phyloP scores from a whole-genome alignment of 2,797 vertebrate genomes.

The Oreochromis mossambicus region DNA sequence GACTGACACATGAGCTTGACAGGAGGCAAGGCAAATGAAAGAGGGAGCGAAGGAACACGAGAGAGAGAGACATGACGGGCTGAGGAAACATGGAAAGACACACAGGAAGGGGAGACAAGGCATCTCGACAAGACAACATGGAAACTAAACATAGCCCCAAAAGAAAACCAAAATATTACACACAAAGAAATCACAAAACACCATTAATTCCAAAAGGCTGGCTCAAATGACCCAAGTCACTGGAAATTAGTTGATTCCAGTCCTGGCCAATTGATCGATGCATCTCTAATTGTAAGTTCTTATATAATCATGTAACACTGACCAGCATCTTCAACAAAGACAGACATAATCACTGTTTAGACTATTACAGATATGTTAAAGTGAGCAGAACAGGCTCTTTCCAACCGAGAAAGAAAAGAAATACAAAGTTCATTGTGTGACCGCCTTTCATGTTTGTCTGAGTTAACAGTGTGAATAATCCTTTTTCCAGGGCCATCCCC shows the following conservation, averaged over 20 bases:
- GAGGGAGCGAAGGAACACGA: background rate
- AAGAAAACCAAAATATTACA: background rate
- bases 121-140: background rate
- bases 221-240: background rate
- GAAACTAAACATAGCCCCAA: background rate
- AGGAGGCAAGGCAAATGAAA: background rate
- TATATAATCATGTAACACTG: background rate
- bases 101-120: background rate
- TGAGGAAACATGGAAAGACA: background rate
- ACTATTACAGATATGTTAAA: background rate
- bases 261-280: background rate
- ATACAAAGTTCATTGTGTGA: background rate
- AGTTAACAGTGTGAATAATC: background rate
- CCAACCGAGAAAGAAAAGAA: background rate
- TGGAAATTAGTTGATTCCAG: background rate
- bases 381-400: background rate
- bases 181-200: background rate
- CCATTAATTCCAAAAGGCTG: background rate
- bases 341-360: background rate
- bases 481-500: constrained; percentile 51
- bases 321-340: background rate
- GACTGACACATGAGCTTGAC: background rate
- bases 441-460: background rate
- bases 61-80: background rate
- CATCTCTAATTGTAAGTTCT: background rate